Evolutionary conservation across 64 coral and sea anemone genomes (phyloP).

Genomic region (Hydrozoanthus tunicans): DNA sequence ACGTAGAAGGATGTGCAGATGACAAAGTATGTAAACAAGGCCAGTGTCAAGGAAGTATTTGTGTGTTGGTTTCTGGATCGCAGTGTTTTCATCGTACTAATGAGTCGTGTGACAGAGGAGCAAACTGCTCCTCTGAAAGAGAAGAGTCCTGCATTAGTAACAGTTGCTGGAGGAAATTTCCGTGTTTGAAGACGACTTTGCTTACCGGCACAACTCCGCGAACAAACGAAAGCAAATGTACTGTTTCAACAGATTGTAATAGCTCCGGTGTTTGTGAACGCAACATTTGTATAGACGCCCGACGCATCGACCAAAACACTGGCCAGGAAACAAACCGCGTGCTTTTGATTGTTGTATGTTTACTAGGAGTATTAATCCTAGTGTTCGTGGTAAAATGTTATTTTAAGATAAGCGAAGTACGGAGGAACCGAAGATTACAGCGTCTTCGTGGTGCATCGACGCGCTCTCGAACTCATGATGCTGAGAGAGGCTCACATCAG

Average conservation of each 20-base stretch:
- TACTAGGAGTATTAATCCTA: neutral
- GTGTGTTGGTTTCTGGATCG: neutral
- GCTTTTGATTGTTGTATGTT: conserved; percentile 30
- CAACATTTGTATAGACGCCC: neutral
- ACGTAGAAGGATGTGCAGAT: neutral
- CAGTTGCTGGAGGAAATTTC: neutral
- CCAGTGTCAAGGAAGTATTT: neutral
- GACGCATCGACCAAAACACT: neutral
- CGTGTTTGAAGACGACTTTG: neutral
- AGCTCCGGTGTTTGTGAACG: neutral
- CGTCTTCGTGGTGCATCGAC: neutral
- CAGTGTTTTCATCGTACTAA: conserved; percentile 8
- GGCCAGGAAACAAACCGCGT: conserved; percentile 11
- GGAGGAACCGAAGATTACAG: neutral
- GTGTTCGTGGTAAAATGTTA: conserved; percentile 17
- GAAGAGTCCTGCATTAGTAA: conserved; percentile 19
- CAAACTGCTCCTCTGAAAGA: neutral
- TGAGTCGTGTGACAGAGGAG: conserved; percentile 6
- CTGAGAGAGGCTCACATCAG: neutral
- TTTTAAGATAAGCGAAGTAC: conserved; percentile 4
- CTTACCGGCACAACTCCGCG: neutral
- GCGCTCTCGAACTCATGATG: neutral
- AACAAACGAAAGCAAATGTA: conserved; percentile 36
- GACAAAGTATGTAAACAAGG: conserved; percentile 1
- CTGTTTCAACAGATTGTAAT: neutral